Conservation (phyloP, 2,797 vertebrate genomes). For the Taeniopygia guttata region DNA sequence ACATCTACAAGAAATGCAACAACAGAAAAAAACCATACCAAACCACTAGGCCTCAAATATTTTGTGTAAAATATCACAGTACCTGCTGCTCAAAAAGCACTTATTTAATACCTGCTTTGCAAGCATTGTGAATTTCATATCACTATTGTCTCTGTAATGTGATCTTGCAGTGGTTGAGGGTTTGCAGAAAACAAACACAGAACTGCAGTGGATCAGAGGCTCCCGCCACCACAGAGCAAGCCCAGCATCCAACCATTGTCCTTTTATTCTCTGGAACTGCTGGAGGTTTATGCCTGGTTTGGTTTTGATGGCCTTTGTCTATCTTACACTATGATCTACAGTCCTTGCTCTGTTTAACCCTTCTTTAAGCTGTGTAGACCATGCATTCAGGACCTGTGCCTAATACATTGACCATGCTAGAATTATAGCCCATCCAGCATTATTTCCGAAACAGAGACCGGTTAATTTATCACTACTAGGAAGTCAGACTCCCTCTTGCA, state of each 20-base stretch:
- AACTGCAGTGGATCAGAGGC: background rate
- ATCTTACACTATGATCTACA: constrained; percentile 6
- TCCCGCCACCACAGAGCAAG: background rate
- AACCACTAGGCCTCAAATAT: background rate
- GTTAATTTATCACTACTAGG: background rate
- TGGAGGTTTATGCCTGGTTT: background rate
- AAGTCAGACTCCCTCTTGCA: background rate
- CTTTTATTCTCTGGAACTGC: background rate
- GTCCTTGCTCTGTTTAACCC: constrained; percentile 9
- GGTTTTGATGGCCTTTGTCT: constrained; percentile 42
- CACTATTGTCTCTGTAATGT: constrained; percentile 20
- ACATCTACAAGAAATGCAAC: background rate
- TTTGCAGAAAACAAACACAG: constrained; percentile 39
- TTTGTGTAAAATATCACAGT: constrained; percentile 46
- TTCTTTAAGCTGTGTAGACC: background rate
- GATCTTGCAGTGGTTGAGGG: constrained; percentile 34
- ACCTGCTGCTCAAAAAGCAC: constrained; percentile 48
- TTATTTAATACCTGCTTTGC: constrained; percentile 65
- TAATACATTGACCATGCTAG: background rate
- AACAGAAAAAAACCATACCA: background rate
- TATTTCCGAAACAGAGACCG: background rate
- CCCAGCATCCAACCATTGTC: background rate
- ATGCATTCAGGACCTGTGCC: background rate
- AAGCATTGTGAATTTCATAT: constrained; percentile 42
- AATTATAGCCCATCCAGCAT: background rate